Evolutionary conservation across 1,140 invertebrate genomes (phyloP), one percentile per base, ranked within the genome.

Genomic region (Sitodiplosis mosellana): DNA sequence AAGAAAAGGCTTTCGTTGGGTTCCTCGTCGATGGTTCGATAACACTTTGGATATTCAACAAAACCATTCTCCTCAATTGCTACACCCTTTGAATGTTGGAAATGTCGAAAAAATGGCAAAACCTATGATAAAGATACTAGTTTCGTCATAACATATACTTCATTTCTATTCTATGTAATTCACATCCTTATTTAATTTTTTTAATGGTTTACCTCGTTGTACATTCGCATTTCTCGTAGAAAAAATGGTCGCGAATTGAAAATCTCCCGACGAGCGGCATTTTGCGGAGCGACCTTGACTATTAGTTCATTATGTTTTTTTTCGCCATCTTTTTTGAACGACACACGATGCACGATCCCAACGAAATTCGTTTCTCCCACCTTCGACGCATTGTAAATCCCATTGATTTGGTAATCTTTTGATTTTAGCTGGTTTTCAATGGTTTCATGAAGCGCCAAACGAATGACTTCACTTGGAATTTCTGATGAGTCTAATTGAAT

Each of bases 1-100:
- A 69, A 21, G 2, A 71, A 38, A 18, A 63, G 54, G 15, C 55
- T 59, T 45, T 62, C 53, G 12, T 57, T 48, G 50, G 58, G 56
- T 1, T 63, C 56, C 20, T 41, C 43, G 17, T 49, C 42, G 34
- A 42, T 47, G 18, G 49, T 43, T 59, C 45, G 54, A 50, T 57
- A 14, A 52, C 45, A 27, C 57, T 55, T 17, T 53, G 51, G 14
- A 49, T 46, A 58, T 46, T 53, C 49, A 1, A 54, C 43, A 43
- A 60, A 56, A 45, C 46, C 53, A 22, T 53, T 42, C 1, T 53
- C 43, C 3, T 3, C 37, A 36, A 15, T 15, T 17, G 5, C 14
- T 7, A 55, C 45, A 15, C 53, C 51, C 1, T 55, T 21, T 18
- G 52, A 45, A 14, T 43, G 38, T 51, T 55, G 51, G 20, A 60